These are phyloP conservation scores for Pyrrhosoma nymphula DNA, from an alignment of 2,888 invertebrate species.

Conservation along the genomic window DNA sequence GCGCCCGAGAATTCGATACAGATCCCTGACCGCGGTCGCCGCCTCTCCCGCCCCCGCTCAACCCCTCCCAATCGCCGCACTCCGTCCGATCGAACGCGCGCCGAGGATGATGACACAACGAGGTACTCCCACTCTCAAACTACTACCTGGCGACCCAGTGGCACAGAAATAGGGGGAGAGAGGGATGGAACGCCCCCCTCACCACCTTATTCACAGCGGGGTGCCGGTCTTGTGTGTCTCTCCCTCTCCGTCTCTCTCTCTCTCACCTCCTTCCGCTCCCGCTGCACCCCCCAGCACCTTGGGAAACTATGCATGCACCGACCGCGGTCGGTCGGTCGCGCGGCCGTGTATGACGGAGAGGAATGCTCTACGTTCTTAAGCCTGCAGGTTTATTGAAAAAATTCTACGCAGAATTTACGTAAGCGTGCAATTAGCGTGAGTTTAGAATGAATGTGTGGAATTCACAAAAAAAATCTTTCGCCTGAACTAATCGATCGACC, in stretches of 20 bases:
- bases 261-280: background rate
- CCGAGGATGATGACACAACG: background rate
- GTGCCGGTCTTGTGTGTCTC: background rate
- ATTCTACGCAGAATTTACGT: too few relatives aligned
- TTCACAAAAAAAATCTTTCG: too few relatives aligned
- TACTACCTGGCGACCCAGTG: conserved; percentile 30
- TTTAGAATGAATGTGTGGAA: too few relatives aligned
- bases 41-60: background rate
- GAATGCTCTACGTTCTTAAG: too few relatives aligned
- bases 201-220: background rate
- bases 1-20: conserved; percentile 17
- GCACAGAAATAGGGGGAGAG: background rate
- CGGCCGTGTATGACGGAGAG: too few relatives aligned
- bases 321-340: too few relatives aligned
- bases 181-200: background rate
- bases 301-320: background rate
- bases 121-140: background rate
- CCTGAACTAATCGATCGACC: too few relatives aligned
- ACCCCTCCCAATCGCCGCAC: background rate
- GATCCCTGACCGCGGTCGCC: background rate
- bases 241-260: background rate
- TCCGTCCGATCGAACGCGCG: background rate
- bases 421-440: too few relatives aligned
- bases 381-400: too few relatives aligned
- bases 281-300: background rate